These are phyloP conservation scores for Odontocerum albicorne DNA, from an alignment of 2,888 invertebrate species.

Conservation along the genomic window DNA sequence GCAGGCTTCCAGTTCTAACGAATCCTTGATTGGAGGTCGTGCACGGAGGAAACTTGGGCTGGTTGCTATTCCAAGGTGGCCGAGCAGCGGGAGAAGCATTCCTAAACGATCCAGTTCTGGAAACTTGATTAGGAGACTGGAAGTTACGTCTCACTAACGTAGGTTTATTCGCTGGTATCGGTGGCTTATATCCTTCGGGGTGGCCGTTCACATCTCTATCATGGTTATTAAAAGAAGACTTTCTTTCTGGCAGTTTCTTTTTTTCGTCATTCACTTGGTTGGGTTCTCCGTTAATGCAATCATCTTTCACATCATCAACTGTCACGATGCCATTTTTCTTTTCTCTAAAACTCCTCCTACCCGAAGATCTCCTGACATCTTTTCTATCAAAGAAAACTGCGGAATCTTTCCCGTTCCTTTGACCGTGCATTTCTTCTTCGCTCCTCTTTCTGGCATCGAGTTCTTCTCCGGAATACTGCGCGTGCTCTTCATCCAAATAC, in stretches of 20 bases:
- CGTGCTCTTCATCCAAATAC: constrained; percentile 54
- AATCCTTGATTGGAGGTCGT: constrained; percentile 39
- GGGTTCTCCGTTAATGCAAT: constrained; percentile 49
- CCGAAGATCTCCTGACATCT: constrained; percentile 43
- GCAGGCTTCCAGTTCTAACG: constrained; percentile 48
- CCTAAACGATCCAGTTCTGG: constrained; percentile 28
- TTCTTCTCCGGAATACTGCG: constrained; percentile 28
- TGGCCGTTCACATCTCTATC: constrained; percentile 44
- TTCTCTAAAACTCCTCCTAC: constrained; percentile 51
- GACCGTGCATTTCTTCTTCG: constrained; percentile 13
- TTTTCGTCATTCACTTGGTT: constrained; percentile 50
- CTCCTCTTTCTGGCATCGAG: constrained; percentile 14
- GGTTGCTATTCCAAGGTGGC: constrained; percentile 54
- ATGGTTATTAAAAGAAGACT: constrained; percentile 44
- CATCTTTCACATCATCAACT: constrained; percentile 55
- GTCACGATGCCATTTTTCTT: constrained; percentile 53
- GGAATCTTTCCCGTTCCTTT: constrained; percentile 16
- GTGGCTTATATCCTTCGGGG: constrained; percentile 20
- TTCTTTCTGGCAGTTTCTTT: constrained; percentile 43
- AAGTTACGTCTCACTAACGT: constrained; percentile 21
- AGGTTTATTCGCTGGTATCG: constrained; percentile 22
- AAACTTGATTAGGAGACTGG: constrained; percentile 19
- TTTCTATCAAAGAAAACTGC: constrained; percentile 26
- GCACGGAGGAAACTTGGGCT: constrained; percentile 45
- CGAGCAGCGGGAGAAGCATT: constrained; percentile 43